A percentile compares a stretch with the other conserved stretches of the same genome.
Conservation (phyloP, 2,888 invertebrate species). For the Drosophila fulvimacula region DNA sequence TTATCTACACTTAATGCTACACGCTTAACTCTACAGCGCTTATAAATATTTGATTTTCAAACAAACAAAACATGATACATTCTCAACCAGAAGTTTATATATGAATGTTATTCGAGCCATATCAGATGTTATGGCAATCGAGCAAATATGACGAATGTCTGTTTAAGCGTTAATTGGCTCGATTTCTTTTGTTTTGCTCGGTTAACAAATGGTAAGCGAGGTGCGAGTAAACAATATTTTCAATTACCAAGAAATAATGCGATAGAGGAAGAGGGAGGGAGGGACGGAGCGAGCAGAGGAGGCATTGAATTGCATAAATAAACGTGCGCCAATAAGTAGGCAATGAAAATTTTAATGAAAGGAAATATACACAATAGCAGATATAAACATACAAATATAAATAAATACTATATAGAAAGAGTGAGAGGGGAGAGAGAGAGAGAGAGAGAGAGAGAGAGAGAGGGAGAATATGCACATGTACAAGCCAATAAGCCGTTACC, state of each 20-base stretch:
- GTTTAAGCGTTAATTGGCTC: not conserved
- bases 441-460: not conserved
- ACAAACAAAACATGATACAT: too few species aligned
- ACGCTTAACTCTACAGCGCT: not conserved
- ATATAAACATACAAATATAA: too few species aligned
- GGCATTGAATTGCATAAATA: not conserved
- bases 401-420: too few species aligned
- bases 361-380: not conserved
- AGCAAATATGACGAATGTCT: not conserved
- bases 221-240: not conserved
- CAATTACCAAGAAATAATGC: not conserved
- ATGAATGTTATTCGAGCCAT: too few species aligned
- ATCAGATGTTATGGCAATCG: not conserved
- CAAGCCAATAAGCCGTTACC: too few species aligned
- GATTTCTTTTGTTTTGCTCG: not conserved
- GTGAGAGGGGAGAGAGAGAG: not conserved
- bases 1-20: not conserved
- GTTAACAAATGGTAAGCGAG: not conserved
- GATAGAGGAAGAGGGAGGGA: not conserved
- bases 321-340: conserved; percentile 27
- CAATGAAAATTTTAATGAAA: conserved; percentile 5
- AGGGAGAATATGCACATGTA: too few species aligned
- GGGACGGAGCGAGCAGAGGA: not conserved
- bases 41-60: too few species aligned
- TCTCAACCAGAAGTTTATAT: too few species aligned